Evolutionary conservation across 2,888 invertebrate genomes (phyloP), one percentile per base, ranked within the genome.

Genomic region (Nymphalis polychloros): DNA sequence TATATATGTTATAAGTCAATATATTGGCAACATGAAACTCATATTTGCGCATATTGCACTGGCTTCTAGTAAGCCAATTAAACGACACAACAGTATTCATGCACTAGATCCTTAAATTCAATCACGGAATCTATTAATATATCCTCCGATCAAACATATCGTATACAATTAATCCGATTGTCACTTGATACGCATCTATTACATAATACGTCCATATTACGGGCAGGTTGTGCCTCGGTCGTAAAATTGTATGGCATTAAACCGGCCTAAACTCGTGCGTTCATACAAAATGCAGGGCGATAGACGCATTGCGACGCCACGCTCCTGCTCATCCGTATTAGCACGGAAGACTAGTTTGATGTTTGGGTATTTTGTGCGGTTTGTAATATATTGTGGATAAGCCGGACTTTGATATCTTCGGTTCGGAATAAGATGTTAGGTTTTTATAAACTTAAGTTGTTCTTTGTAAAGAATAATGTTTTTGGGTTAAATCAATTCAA

Each of bases 231-330:
- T 52, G 63, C 63, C 69, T 50, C 19, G 66, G 13, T 71, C 72
- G 71, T 72, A 69, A 71, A 71, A 72, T 72, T 64, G 64, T 64
- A 72, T 71, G 70, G 67, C 64, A 68, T 71, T 71, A 71, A 69
- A 64, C 63, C 62, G 47, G 52, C 50, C 59, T 67, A 67, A 66
- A 66, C 52, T 60, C 66, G 52, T 68, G 60, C 65, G 69, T 72
- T 73, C 72, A 69, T 69, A 71, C 70, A 68, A 67, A 68, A 69
- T 72, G 69, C 72, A 71, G 59, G 59, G 63, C 52, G 53, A 60
- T 63, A 69, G 71, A 69, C 73, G 73, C 73, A 73, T 55, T 73
- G 73, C 73, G 71, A 67, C 72, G 67, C 55, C 57, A 69, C 48
- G 64, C 48, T 60, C 67, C 61, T 55, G 57, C 49, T 60, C 50